Evolutionary conservation across 37 sponge, comb jelly and placozoan species (phyloP).

Genomic region (Halichondria panicea): DNA sequence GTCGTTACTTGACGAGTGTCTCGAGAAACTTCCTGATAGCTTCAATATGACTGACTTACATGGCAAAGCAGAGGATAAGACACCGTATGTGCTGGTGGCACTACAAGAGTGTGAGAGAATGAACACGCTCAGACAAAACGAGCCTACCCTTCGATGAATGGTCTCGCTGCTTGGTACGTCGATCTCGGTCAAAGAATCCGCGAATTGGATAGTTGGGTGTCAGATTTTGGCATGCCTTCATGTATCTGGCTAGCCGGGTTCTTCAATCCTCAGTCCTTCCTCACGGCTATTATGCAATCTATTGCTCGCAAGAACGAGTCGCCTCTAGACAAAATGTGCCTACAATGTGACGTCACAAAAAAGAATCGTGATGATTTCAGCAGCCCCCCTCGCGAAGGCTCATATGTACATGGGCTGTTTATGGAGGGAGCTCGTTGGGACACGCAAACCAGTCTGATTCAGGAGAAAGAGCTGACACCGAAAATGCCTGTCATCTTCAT

Average conservation of each 20-base stretch:
- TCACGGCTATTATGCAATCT: slow-evolving; percentile 98
- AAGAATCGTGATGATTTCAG: slow-evolving; percentile 94
- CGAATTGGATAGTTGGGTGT: slow-evolving; percentile 94
- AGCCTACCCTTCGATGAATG: slow-evolving; percentile 94
- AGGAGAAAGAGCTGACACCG: slow-evolving; percentile 98
- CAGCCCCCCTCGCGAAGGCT: slow-evolving; percentile 95
- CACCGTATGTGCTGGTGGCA: slow-evolving; percentile 97
- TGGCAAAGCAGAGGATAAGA: slow-evolving; percentile 87
- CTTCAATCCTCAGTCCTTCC: slow-evolving; percentile 99
- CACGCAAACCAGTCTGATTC: slow-evolving; percentile 90
- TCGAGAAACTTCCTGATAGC: slow-evolving; percentile 92
- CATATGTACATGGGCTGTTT: slow-evolving; percentile 93
- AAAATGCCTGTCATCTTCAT: slow-evolving; percentile 96
- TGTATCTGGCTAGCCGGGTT: slow-evolving; percentile 98
- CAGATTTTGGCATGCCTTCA: slow-evolving; percentile 93
- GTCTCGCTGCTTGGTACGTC: slow-evolving; percentile 87
- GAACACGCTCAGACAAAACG: slow-evolving; percentile 92
- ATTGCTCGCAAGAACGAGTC: slow-evolving; percentile 99
- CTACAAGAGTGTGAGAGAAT: slow-evolving; percentile 99
- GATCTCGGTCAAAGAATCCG: slow-evolving; percentile 89
- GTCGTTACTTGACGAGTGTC: slow-evolving; percentile 84
- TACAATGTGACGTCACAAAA: slow-evolving; percentile 98
- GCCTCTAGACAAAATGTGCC: slow-evolving; percentile 99
- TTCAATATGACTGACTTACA: slow-evolving; percentile 91
- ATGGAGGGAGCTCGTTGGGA: slow-evolving; percentile 99